Base-by-base conservation (phyloP, 30 jellyfish, hydroid and myxozoan species). In the Aurelia sp. region DNA sequence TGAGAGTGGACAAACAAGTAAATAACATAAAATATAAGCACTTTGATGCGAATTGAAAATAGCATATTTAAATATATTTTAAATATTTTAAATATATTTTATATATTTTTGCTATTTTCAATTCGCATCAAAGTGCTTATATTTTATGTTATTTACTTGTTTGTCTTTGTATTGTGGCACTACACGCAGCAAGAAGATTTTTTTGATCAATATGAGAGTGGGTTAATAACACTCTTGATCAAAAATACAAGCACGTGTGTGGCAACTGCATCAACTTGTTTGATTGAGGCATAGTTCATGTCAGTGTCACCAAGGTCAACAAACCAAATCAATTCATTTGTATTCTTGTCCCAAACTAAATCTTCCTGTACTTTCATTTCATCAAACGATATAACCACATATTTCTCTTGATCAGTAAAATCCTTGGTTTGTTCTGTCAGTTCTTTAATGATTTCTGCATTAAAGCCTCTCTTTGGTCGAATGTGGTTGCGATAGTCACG, bases 321-420 rank as follows among this genome's bases (percentile, higher is more conserved):
- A 80, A 89, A 78, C 30, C 90, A 95, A 61, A 89, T 65, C n/a
- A 80, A 48, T 51, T 80, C 95, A 18, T 93, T 88, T 16, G 86
- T 80, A 59, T 89, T 86, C 80, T 89, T 80, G 84, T 89, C 97
- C 95, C 97, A 88, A 21, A 88, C 97, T 9, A 88, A 48, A 61
- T 69, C 85, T 31, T 78, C 92, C 47, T 88, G 71, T 4, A 88
- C 72, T 73, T 88, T 81, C 89, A 88, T 81, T 62, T 78, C 97
- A 60, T 65, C 86, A 24, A 87, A 24, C 4, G 86, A 47, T 4
- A 88, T 7, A 0, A 67, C 59, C 33, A 79, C 61, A 58, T 16
- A 71, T 8, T 63, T 47, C 75, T 79, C 89, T 11, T 59, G 72
- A 13, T 73, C 86, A 27, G 65, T 60, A 80, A 78, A 63, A 7